These are phyloP conservation scores for Spisula subtruncata DNA, from an alignment of 2,888 invertebrate species.

Conservation along the genomic window DNA sequence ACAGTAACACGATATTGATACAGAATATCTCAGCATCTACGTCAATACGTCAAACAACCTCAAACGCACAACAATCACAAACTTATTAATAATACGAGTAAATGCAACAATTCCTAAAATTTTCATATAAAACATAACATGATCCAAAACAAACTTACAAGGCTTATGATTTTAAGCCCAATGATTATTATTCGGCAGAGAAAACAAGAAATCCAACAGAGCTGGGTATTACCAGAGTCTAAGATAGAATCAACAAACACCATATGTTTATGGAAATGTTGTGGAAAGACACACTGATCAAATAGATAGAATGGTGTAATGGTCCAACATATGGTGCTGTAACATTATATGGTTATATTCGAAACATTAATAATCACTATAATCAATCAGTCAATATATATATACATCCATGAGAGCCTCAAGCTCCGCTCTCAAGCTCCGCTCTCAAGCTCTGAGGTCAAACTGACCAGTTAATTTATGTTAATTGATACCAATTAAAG, in stretches of 20 bases:
- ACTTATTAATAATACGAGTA: background rate
- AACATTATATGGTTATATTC: background rate
- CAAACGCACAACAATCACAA: constrained; percentile 1
- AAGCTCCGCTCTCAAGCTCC: too few species aligned
- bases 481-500: too few species aligned
- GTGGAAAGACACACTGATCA: background rate
- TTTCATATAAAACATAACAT: background rate
- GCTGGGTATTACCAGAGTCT: background rate
- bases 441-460: too few species aligned
- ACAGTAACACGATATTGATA: constrained; percentile 5
- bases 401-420: background rate
- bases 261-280: constrained; percentile 14
- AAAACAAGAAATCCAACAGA: background rate
- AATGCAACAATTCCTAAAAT: background rate
- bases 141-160: constrained; percentile 18
- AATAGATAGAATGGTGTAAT: constrained; percentile 5
- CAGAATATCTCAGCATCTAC: background rate
- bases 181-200: background rate
- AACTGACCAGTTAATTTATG: too few species aligned
- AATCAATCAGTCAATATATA: constrained; percentile 21
- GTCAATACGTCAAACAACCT: background rate
- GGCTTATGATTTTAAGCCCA: constrained; percentile 8
- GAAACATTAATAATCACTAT: background rate
- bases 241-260: background rate
- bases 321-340: background rate